phyloP scores from a whole-genome alignment of 1,140 invertebrate species.

The Eumaeus atala region DNA sequence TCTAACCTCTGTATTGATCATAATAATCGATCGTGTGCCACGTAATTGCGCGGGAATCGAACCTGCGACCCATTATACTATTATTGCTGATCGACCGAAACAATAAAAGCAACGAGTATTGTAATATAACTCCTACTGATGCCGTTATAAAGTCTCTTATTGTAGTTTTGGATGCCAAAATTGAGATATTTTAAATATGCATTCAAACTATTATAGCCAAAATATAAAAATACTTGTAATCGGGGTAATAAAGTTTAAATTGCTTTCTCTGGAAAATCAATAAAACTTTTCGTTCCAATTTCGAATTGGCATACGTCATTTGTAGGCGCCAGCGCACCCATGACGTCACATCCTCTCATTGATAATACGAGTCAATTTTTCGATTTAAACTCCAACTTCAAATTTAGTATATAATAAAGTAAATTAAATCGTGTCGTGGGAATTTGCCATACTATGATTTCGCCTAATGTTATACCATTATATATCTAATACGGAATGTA shows the following conservation, averaged over 20 bases:
- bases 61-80: conserved; percentile 68
- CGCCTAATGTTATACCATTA: no score
- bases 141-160: conserved; percentile 20
- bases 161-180: not conserved
- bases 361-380: conserved; percentile 21
- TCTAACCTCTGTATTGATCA: conserved; percentile 72
- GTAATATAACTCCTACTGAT: conserved; percentile 13
- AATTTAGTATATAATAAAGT: no score
- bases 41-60: conserved; percentile 65
- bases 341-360: conserved; percentile 40
- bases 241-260: not conserved
- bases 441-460: no score
- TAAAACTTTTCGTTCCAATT: conserved; percentile 36
- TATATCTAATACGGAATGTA: no score
- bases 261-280: conserved; percentile 17
- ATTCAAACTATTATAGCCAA: no score
- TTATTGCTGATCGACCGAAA: conserved; percentile 66
- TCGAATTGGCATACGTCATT: conserved; percentile 31
- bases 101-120: conserved; percentile 44
- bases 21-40: conserved; percentile 72
- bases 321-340: conserved; percentile 47
- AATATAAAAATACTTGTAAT: no score
- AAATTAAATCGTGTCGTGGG: no score
- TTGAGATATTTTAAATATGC: no score
- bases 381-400: no score